Conservation (phyloP, 92 coral and sea anemone species). For the Virgularia gustaviana region DNA sequence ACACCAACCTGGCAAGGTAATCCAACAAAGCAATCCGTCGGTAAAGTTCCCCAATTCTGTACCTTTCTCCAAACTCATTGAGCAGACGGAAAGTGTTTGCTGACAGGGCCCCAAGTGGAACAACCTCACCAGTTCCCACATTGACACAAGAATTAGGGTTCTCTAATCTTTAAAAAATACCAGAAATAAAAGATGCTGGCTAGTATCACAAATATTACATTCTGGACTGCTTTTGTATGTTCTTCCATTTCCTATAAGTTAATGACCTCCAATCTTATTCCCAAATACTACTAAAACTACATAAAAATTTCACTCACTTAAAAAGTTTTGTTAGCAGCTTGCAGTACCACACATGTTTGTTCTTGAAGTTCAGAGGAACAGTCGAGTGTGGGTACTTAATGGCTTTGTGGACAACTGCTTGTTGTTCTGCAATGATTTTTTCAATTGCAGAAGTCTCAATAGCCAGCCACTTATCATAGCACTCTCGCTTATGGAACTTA, state of each 20-base stretch:
- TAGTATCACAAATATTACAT: too few relatives aligned
- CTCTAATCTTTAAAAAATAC: neutral
- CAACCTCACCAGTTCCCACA: slow-evolving; percentile 37
- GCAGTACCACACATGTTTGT: slow-evolving; percentile 63
- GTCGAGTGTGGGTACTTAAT: neutral
- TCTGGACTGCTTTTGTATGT: too few relatives aligned
- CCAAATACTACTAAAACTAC: slow-evolving; percentile 29
- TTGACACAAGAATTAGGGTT: neutral
- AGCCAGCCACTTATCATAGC: slow-evolving; percentile 71
- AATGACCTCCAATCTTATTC: slow-evolving; percentile 40
- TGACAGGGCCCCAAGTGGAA: slow-evolving; percentile 71
- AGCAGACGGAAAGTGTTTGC: slow-evolving; percentile 68
- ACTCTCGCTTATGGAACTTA: slow-evolving; percentile 78
- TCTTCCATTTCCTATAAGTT: neutral
- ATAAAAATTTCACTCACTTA: slow-evolving; percentile 38
- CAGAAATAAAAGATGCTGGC: neutral
- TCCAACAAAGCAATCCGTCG: slow-evolving; percentile 63
- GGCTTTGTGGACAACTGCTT: neutral
- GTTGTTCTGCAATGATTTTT: slow-evolving; percentile 49
- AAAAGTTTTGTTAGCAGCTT: slow-evolving; percentile 63
- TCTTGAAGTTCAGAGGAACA: slow-evolving; percentile 23
- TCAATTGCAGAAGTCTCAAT: slow-evolving; percentile 63
- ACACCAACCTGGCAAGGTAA: slow-evolving; percentile 74
- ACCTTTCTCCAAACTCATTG: slow-evolving; percentile 77
- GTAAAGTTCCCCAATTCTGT: slow-evolving; percentile 74